Evolutionary conservation across 2,113 vertebrate species (phyloP).

Genomic region (Rynchops niger): DNA sequence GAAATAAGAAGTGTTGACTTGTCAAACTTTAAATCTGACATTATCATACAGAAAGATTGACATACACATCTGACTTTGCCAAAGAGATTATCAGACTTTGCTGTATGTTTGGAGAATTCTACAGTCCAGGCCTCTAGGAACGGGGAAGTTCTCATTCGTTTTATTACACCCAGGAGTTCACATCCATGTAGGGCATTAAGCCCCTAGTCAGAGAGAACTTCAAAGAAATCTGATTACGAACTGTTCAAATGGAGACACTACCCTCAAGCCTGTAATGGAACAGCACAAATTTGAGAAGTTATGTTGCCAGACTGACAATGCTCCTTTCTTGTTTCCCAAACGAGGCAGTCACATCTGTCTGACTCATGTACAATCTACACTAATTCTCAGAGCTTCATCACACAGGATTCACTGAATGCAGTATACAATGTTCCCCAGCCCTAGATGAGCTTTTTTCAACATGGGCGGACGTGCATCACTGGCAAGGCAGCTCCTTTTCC

Average conservation of each 20-base stretch:
- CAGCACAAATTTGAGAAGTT: neutral
- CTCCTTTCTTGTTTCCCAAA: neutral
- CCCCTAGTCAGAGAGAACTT: neutral
- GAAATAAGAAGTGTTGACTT: neutral
- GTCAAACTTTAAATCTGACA: neutral
- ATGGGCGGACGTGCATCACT: neutral
- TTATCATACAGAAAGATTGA: neutral
- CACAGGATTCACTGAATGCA: neutral
- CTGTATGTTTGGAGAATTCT: neutral
- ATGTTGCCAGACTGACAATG: neutral
- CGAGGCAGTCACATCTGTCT: neutral
- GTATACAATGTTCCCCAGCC: neutral
- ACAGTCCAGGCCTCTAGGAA: neutral
- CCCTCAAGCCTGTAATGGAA: neutral
- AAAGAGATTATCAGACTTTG: neutral
- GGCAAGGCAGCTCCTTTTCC: neutral
- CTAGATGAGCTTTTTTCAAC: neutral
- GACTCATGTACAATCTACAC: neutral
- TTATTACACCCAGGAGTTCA: neutral
- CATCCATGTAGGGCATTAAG: neutral
- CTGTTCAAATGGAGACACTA: neutral
- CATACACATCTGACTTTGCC: neutral
- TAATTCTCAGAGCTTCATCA: neutral
- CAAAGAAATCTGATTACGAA: constrained; percentile 1
- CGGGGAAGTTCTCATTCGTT: neutral